phyloP scores from a whole-genome alignment of 1,140 invertebrate species.

The Drosophila ananassae region DNA sequence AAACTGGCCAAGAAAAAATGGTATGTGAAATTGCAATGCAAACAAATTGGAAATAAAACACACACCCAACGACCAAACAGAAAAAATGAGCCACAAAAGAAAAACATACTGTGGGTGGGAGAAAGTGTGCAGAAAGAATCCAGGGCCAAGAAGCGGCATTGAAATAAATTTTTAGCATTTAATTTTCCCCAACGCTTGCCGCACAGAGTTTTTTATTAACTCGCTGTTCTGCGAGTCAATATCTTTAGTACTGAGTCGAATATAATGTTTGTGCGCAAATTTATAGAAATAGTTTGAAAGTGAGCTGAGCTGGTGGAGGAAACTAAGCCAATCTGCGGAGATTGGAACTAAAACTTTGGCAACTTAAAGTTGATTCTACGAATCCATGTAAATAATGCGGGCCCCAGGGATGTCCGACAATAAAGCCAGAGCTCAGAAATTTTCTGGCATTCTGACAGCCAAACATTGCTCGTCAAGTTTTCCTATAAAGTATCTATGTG shows the following conservation, averaged over 20 bases:
- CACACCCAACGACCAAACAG: not conserved
- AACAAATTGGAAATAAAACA: conserved; percentile 53
- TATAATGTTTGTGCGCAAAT: conserved; percentile 2
- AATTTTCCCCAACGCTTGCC: conserved; percentile 20
- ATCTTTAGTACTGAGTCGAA: not conserved
- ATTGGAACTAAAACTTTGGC: conserved; percentile 27
- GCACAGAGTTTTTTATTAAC: conserved; percentile 12
- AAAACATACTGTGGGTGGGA: not conserved
- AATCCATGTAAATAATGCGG: conserved; percentile 31
- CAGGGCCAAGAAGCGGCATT: conserved; percentile 21
- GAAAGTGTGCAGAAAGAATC: conserved; percentile 10
- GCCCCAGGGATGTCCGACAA: conserved; percentile 26
- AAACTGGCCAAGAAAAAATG: conserved; percentile 22
- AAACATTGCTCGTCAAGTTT: conserved; percentile 34
- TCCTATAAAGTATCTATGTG: conserved; percentile 31
- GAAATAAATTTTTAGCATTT: conserved; percentile 42
- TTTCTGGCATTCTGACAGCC: conserved; percentile 10
- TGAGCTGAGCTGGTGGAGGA: not conserved
- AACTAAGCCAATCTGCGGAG: conserved; percentile 34
- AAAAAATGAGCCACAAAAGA: not conserved
- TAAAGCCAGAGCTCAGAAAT: conserved; percentile 33
- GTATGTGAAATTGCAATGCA: conserved; percentile 34
- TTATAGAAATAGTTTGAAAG: conserved; percentile 36
- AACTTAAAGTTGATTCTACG: conserved; percentile 49
- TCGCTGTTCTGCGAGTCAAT: conserved; percentile 7